Evolutionary conservation across 1,140 invertebrate species (phyloP), one percentile per base, ranked within the genome.

Genomic region (Steinernema feltiae): DNA sequence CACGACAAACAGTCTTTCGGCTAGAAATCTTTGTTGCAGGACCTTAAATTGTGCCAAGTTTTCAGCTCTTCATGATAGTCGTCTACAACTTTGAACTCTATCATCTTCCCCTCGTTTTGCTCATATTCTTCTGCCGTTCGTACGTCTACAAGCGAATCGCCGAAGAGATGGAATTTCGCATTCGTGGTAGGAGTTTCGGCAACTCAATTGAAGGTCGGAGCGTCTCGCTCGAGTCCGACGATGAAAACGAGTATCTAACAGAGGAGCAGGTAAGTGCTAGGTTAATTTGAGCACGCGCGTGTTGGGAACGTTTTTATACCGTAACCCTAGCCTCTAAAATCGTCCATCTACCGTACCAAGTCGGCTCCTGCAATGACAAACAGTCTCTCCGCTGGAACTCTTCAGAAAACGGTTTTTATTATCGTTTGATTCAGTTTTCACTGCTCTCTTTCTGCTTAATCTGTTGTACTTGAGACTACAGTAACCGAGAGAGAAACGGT

Each of bases 31-130:
- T 18, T 18, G 7, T 41, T 41, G 7, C 35, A 41, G 18, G 7
- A 41, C 18, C 35, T 41, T 18, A 7, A 41, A 41, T 7, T 41
- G 18, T 18, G 35, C n/a, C n/a, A n/a, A n/a, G 18, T 7, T 41
- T 41, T 81, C 46, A 84, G 83, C 24, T 70, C 32, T 84, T 76
- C 69, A 69, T 84, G 0, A 29, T 79, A 27, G 76, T 84, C 30
- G 75, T 83, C 3, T 82, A 73, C 72, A 86, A 81, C 69, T 46
- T 86, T 69, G 78, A 84, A 76, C 35, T 84, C 27, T 86, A 80
- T 63, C 84, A 84, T 32, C 29, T 86, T 12, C 83, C 83, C 24
- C 32, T 84, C 1, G 31, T 84, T 21, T 75, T 84, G 15, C 32
- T 86, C 15, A 32, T 84, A 3, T 32, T 84, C 27, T 84, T 83